These are phyloP conservation scores for Porites rus DNA, from an alignment of 92 coral and sea anemone genomes.

Conservation along the genomic window DNA sequence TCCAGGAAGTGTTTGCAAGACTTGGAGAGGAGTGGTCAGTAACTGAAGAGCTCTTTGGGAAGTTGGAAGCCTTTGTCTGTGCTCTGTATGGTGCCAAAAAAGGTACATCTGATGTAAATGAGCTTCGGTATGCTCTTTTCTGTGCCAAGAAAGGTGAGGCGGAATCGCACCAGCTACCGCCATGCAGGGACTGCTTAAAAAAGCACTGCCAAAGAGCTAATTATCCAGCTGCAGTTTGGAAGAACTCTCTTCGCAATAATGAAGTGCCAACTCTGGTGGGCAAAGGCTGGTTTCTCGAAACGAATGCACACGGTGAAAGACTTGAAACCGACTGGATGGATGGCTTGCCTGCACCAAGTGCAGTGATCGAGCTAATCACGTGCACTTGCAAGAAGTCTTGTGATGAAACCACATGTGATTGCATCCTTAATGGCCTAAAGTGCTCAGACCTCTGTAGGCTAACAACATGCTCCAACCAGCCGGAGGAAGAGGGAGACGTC, in stretches of 20 bases:
- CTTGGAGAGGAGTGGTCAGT: conserved; percentile 28
- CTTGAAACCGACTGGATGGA: background rate
- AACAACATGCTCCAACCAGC: too few relatives aligned
- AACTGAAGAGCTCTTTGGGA: conserved; percentile 19
- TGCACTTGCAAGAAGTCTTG: too few relatives aligned
- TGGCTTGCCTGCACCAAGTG: background rate
- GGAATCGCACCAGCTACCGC: conserved; percentile 42
- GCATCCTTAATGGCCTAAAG: background rate
- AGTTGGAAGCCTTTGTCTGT: conserved; percentile 56
- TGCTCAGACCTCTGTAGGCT: background rate
- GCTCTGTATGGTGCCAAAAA: conserved; percentile 30
- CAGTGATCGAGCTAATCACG: background rate
- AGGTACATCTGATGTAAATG: conserved; percentile 32
- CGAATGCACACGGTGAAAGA: background rate
- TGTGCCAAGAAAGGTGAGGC: conserved; percentile 2
- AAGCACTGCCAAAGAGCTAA: conserved; percentile 30
- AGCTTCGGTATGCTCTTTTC: background rate
- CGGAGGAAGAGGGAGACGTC: too few relatives aligned
- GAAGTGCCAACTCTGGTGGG: background rate
- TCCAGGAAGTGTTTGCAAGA: conserved; percentile 15
- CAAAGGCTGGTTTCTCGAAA: background rate
- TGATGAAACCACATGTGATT: too few relatives aligned
- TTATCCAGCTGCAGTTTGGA: conserved; percentile 5
- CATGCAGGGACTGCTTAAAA: conserved; percentile 23
- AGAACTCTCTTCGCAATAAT: background rate